Evolutionary conservation across 2,888 invertebrate species (phyloP).

Genomic region (Heliconius aoede): DNA sequence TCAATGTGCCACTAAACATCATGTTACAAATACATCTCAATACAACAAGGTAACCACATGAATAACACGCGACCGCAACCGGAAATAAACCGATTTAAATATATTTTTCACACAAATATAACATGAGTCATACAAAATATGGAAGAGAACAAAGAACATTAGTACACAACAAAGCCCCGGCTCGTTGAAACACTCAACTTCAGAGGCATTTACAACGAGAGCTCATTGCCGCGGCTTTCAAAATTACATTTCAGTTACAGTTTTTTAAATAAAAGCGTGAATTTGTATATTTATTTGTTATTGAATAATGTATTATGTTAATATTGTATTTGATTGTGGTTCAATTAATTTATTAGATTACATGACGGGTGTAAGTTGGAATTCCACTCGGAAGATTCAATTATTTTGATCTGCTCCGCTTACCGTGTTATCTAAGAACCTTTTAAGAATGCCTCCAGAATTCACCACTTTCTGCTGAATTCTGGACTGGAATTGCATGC

Average conservation of each 20-base stretch:
- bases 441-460: too few species aligned
- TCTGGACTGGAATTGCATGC: too few species aligned
- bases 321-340: background rate
- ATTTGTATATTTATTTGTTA: background rate
- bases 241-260: slow-evolving; percentile 24
- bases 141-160: slow-evolving; percentile 21
- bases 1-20: background rate
- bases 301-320: background rate
- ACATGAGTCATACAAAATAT: slow-evolving; percentile 23
- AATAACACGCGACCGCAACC: background rate
- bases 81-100: background rate
- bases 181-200: slow-evolving; percentile 23
- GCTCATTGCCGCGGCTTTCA: slow-evolving; percentile 12
- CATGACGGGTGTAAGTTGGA: background rate
- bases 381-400: background rate
- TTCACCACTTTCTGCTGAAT: too few species aligned
- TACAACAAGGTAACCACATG: background rate
- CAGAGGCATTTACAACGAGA: slow-evolving; percentile 26
- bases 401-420: background rate
- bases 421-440: background rate
- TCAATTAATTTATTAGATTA: background rate
- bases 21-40: background rate
- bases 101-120: slow-evolving; percentile 9
- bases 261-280: slow-evolving; percentile 1
- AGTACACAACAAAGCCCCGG: slow-evolving; percentile 16